Base-by-base conservation (phyloP, 2,888 invertebrate species). In the Temnothorax unifasciatus region DNA sequence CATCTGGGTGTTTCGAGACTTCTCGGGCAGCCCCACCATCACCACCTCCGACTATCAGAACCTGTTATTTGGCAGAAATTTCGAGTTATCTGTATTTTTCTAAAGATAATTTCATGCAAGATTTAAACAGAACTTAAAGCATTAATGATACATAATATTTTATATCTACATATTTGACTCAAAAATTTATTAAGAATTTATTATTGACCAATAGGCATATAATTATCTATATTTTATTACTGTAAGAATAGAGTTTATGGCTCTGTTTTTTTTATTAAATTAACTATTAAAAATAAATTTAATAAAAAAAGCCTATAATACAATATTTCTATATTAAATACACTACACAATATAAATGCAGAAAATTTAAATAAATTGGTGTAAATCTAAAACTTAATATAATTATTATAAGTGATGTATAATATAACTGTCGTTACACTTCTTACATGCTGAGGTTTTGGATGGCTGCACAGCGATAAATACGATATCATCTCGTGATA, bases 401-500 rank as follows among this genome's bases (percentile, higher is more conserved):
- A 25, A 50, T 34, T n/a, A 2, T 6, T 18, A 3, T 18, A 68
- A 68, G 0, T 15, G 34, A 63, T 34, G 6, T 61, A 9, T 38
- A 34, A 75, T 21, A 21, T 50, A 25, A 29, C 1, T 68, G 44
- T 29, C 57, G 3, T 25, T 47, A 8, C 18, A 76, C 93, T 93
- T 91, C 93, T 93, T 91, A 94, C 99, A 90, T 97, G 97, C 93
- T 97, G 97, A 0, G 99, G 99, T 92, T 97, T 97, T 6, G 97
- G 97, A 95, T 99, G 99, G 89, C 97, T 97, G 94, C 98, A 98
- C 1, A 99, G 95, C 0, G 99, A 99, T 66, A 99, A 95, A 94
- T 99, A 99, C 0, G 99, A 96, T 91, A 99, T 98, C 99, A 99
- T 99, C 95, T 99, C 99, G 95, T 99, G 99, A 95, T 99, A 99